These are phyloP conservation scores for Tetragnatha montana DNA, from an alignment of 2,888 invertebrate species.

Conservation along the genomic window DNA sequence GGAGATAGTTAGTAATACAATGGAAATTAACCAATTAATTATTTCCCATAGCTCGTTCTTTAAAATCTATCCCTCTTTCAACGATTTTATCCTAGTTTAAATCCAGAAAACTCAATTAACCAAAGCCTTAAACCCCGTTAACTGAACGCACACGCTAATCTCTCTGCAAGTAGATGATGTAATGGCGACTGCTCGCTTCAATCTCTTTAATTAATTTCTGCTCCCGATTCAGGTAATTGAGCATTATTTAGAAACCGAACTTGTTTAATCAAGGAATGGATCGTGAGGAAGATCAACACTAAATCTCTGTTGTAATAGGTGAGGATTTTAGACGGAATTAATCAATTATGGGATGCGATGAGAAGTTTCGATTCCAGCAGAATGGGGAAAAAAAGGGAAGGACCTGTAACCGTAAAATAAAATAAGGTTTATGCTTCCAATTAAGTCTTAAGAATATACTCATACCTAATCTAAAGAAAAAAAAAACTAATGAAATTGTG, in stretches of 20 bases:
- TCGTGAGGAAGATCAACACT: too few relatives aligned
- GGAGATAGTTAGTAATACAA: not conserved
- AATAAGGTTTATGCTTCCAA: too few relatives aligned
- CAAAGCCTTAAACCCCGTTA: not conserved
- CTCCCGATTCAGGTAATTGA: not conserved
- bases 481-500: too few relatives aligned
- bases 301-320: too few relatives aligned
- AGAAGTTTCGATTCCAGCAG: too few relatives aligned
- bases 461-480: too few relatives aligned
- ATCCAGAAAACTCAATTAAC: constrained; percentile 18
- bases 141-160: constrained; percentile 12
- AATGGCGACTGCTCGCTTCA: constrained; percentile 4
- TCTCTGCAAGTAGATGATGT: not conserved
- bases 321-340: too few relatives aligned
- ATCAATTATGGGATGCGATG: too few relatives aligned
- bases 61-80: not conserved
- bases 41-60: not conserved
- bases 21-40: not conserved
- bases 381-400: too few relatives aligned
- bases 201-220: constrained; percentile 23
- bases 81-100: not conserved
- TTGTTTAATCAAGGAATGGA: not conserved
- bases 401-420: too few relatives aligned
- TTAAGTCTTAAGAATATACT: too few relatives aligned
- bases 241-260: not conserved